Evolutionary conservation across 2,888 invertebrate species (phyloP), one percentile per base, ranked within the genome.

Genomic region (Caenorhabditis japonica): DNA sequence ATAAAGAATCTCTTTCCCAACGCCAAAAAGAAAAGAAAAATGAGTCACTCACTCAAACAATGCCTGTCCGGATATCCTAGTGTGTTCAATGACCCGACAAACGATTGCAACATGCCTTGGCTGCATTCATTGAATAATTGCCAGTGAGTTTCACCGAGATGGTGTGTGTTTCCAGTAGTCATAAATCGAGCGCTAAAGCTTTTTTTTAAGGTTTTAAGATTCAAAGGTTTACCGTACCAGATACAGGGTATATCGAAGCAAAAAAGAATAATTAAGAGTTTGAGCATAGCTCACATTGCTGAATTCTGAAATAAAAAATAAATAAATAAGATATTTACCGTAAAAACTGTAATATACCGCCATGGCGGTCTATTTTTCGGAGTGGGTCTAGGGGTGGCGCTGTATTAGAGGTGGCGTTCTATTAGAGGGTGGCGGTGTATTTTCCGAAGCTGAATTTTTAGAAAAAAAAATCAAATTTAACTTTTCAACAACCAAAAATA

Each of bases 61-160:
- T 64, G 56, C 2, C 53, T 52, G 36, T 76, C 60, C 17, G 52
- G 47, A 41, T 51, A 38, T 10, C 79, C 79, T 17, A 62, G 30
- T 3, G 79, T 61, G 59, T 76, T 72, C 12, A 79, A 41, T 10
- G 47, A 47, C 12, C 74, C 74, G 21, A 73, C 23, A 46, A 72
- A 76, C 38, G 72, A 61, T 38, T 79, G 79, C 1, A 79, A 61
- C 70, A 75, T 70, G 19, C 73, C 75, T 52, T 75, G 58, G 56
- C 76, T 79, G 38, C 70, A 70, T 17, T 72, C 59, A 25, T 76
- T 79, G 52, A 69, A 72, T 15, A 79, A 33, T 43, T 79, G 79
- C 79, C 79, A 79, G 44, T 69, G 76, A 3, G 46, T 62, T 41
- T 71, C 70, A 0, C 70, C 70, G 4, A 52, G 5, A 10, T 15